Evolutionary conservation across 2,888 invertebrate species (phyloP).

Genomic region (Aethes cnicana): DNA sequence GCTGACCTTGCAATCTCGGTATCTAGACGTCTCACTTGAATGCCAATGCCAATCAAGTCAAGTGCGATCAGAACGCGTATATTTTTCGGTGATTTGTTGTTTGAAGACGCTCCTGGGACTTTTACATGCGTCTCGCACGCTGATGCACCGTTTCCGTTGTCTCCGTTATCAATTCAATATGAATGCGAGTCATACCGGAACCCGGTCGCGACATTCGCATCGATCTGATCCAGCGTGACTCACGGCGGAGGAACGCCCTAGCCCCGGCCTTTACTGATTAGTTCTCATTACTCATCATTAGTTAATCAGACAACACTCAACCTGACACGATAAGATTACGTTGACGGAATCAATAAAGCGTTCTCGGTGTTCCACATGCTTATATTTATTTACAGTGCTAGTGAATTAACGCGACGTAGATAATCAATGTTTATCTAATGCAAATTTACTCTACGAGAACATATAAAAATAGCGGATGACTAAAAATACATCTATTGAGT

Average conservation of each 20-base stretch:
- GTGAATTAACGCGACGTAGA: no score
- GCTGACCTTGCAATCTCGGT: conserved; percentile 64
- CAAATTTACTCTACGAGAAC: no score
- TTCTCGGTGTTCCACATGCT: no score
- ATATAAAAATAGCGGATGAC: no score
- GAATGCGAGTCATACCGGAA: conserved; percentile 37
- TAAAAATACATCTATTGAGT: no score
- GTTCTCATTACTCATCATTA: conserved; percentile 68
- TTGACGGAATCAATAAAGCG: conserved; percentile 28
- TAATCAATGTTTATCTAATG: no score
- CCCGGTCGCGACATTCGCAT: conserved; percentile 29
- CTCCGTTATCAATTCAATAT: conserved; percentile 36
- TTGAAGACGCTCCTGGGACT: not conserved
- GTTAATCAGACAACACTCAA: conserved; percentile 53
- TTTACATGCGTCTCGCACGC: conserved; percentile 38
- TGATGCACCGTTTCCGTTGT: conserved; percentile 42
- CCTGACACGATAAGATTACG: conserved; percentile 37
- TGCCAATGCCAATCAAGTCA: conserved; percentile 53
- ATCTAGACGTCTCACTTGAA: conserved; percentile 67
- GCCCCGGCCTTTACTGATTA: conserved; percentile 67
- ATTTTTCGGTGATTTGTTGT: conserved; percentile 3
- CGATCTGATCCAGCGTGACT: conserved; percentile 50
- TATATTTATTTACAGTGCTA: no score
- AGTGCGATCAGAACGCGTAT: conserved; percentile 6
- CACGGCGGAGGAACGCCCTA: conserved; percentile 68